Percentiles rank a stretch among this genome's conserved stretches.
These are phyloP conservation scores for Hyposmocoma kahamanoa DNA, from an alignment of 1,140 invertebrate genomes.

Conservation along the genomic window DNA sequence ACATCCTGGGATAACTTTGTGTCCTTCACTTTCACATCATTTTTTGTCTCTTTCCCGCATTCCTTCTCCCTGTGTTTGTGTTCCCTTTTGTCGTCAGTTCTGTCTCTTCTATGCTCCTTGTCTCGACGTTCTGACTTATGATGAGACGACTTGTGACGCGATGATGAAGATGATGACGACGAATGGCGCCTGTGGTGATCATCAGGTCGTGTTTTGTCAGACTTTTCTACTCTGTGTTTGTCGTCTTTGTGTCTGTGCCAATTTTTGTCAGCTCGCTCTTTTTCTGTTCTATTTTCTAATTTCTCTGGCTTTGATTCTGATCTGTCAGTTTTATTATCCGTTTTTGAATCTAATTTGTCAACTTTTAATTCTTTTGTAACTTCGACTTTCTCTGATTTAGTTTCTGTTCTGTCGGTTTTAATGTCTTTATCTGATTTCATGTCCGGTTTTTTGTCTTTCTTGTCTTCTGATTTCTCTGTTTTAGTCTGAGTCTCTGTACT, in stretches of 20 bases:
- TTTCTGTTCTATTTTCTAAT: conserved; percentile 6
- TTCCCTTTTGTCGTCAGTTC: conserved; percentile 37
- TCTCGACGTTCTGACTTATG: conserved; percentile 47
- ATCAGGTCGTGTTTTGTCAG: neutral
- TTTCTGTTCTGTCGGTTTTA: conserved; percentile 4
- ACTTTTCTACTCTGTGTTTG: conserved; percentile 2
- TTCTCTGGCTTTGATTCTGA: neutral
- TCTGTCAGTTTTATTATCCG: conserved; percentile 7
- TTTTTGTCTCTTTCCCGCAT: conserved; percentile 15
- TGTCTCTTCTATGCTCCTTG: conserved; percentile 46
- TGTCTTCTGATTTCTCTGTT: conserved; percentile 38
- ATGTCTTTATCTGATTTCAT: no score
- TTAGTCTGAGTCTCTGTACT: conserved; percentile 43
- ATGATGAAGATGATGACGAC: conserved; percentile 48
- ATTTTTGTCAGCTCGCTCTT: conserved; percentile 22
- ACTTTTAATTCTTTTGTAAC: conserved; percentile 26
- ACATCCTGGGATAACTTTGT: conserved; percentile 41
- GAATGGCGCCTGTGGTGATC: conserved; percentile 36
- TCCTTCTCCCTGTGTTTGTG: conserved; percentile 36
- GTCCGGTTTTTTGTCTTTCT: conserved; percentile 28
- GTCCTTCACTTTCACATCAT: conserved; percentile 10
- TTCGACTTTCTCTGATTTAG: conserved; percentile 20
- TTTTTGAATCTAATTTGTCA: conserved; percentile 24
- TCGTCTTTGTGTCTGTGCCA: conserved; percentile 15
- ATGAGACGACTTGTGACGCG: conserved; percentile 46